These are phyloP conservation scores for Ariolimax columbianus DNA, from an alignment of 2,888 invertebrate genomes.

Conservation along the genomic window DNA sequence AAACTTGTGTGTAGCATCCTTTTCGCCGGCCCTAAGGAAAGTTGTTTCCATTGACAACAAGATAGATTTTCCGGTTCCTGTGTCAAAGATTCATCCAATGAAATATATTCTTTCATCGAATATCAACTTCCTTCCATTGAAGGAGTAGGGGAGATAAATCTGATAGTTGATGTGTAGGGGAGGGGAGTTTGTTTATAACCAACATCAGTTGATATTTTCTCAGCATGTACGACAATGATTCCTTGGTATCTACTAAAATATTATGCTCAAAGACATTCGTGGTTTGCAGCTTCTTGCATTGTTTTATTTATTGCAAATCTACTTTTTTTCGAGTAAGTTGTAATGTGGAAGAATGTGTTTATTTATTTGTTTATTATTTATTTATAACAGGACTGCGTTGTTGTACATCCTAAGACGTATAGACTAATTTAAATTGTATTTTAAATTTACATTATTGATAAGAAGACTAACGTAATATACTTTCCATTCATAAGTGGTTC, in stretches of 20 bases:
- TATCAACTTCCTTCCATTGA: not conserved
- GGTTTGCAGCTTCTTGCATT: slow-evolving; percentile 61
- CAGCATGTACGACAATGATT: slow-evolving; percentile 58
- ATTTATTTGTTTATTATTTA: too few species aligned
- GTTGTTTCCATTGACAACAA: slow-evolving; percentile 59
- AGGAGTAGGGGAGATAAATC: slow-evolving; percentile 34
- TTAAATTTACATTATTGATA: too few species aligned
- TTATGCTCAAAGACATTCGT: slow-evolving; percentile 65
- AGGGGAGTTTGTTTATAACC: slow-evolving; percentile 47
- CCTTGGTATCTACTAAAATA: slow-evolving; percentile 70
- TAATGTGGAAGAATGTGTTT: not conserved
- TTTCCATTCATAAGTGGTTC: too few species aligned
- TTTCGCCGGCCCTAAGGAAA: not conserved
- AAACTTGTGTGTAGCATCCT: too few species aligned
- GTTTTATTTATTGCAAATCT: slow-evolving; percentile 62
- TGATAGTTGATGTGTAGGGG: slow-evolving; percentile 42
- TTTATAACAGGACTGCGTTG: too few species aligned
- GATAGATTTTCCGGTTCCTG: slow-evolving; percentile 37
- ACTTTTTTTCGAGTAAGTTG: slow-evolving; percentile 66
- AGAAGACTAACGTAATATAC: too few species aligned
- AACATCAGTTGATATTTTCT: slow-evolving; percentile 15
- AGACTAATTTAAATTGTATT: too few species aligned
- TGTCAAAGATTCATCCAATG: slow-evolving; percentile 9
- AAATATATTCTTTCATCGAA: not conserved
- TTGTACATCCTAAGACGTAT: too few species aligned